Evolutionary conservation across 2,888 invertebrate species (phyloP).

Genomic region (Phortica okadai): DNA sequence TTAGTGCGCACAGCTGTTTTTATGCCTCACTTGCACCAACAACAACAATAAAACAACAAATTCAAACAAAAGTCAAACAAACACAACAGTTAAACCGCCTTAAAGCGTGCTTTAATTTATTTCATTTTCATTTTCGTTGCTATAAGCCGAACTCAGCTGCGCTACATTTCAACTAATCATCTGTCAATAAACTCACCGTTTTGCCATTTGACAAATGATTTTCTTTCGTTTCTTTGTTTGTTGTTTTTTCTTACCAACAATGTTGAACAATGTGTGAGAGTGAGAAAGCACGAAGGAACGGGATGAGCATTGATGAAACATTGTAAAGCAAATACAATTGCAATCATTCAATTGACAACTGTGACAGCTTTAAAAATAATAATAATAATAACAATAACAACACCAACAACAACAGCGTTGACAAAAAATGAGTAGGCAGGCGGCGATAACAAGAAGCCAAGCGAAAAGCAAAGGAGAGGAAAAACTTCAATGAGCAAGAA

Average conservation of each 20-base stretch:
- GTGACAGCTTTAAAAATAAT: slow-evolving; percentile 36
- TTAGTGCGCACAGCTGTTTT: slow-evolving; percentile 2
- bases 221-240: background rate
- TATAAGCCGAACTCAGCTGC: background rate
- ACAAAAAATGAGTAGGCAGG: background rate
- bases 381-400: slow-evolving; percentile 66
- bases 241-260: background rate
- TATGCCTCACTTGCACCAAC: background rate
- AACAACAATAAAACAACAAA: background rate
- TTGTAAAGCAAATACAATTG: slow-evolving; percentile 62
- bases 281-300: background rate
- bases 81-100: slow-evolving; percentile 18
- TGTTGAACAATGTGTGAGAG: background rate
- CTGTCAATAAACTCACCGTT: slow-evolving; percentile 63
- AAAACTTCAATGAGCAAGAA: background rate
- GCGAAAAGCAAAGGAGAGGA: slow-evolving; percentile 12
- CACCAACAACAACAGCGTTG: background rate
- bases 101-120: slow-evolving; percentile 38
- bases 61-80: too few species aligned
- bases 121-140: slow-evolving; percentile 15
- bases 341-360: slow-evolving; percentile 70
- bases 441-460: background rate
- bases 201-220: slow-evolving; percentile 66
- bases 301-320: background rate
- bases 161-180: slow-evolving; percentile 60